Evolutionary conservation across 2,113 vertebrate species (phyloP), one percentile per base, ranked within the genome.

Genomic region (Poeciliopsis retropinna): DNA sequence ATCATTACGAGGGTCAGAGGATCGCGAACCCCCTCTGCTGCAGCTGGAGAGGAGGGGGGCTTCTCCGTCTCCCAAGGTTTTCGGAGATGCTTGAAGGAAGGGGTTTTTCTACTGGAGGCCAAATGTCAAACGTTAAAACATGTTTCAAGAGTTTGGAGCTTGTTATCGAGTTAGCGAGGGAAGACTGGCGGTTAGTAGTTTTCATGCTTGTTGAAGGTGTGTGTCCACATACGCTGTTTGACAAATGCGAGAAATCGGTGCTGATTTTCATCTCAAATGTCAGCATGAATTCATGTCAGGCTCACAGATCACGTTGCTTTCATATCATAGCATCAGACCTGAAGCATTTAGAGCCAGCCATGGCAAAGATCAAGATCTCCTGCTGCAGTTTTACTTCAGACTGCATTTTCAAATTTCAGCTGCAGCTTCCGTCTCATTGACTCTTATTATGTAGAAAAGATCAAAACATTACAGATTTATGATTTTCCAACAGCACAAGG

Each of bases 101-200:
- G 78, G 31, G 32, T 64, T 75, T 79, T 60, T 81, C 81, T 69
- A 67, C 62, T 14, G 0, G 11, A 73, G 88, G 91, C 82, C 86
- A 93, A 91, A 89, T 89, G 91, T 93, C 91, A 93, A 92, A 92
- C 88, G 90, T 83, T 91, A 79, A 90, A 91, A 88, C 90, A 92
- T 92, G 92, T 89, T 83, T 85, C 51, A 28, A 86, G 75, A 70
- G 87, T 89, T 37, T 90, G 25, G 29, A 80, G 79, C 87, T 89
- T 51, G 86, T 92, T 93, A 92, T 84, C 78, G 64, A 92, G 88
- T 93, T 93, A 92, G 91, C 10, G 61, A 41, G 80, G 68, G 68
- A 83, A 83, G 73, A 75, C 71, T 75, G 70, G 75, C 29, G 86
- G 86, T 87, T 80, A 80, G 54, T 61, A 22, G 72, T 78, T 61